A percentile compares a stretch with the other conserved stretches of the same genome.
phyloP scores from a whole-genome alignment of 2,797 vertebrate genomes.

The Rhinella marina region DNA sequence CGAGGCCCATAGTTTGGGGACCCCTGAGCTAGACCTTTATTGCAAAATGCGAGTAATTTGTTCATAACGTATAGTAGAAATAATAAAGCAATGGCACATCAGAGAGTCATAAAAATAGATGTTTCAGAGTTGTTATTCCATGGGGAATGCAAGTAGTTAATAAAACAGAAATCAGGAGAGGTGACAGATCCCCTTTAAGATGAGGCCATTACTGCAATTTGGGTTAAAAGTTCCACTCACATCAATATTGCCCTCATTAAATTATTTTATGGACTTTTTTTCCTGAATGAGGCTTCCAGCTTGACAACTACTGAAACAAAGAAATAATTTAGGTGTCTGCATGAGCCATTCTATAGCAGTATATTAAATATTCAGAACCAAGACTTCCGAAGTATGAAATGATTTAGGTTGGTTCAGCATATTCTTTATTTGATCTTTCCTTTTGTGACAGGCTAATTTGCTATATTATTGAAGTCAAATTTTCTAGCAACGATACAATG shows the following conservation, averaged over 20 bases:
- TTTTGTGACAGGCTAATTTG: conserved; percentile 7
- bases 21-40: too few species aligned
- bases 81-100: too few species aligned
- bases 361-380: conserved; percentile 6
- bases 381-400: conserved; percentile 10
- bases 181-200: neutral
- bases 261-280: neutral
- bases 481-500: conserved; percentile 18
- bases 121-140: too few species aligned
- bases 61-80: too few species aligned
- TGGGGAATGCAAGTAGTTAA: too few species aligned
- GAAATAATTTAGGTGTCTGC: conserved; percentile 1
- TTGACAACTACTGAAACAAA: neutral
- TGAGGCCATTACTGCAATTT: neutral
- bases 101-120: too few species aligned
- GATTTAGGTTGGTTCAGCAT: neutral
- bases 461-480: conserved; percentile 35
- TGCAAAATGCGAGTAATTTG: too few species aligned
- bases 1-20: too few species aligned
- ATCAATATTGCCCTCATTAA: neutral
- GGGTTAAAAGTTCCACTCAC: neutral
- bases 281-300: neutral
- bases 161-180: too few species aligned
- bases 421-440: conserved; percentile 30
- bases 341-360: neutral